A percentile compares a stretch with the other conserved stretches of the same genome.
Conservation (phyloP, 2,888 invertebrate species). For the Adela reaumurella region DNA sequence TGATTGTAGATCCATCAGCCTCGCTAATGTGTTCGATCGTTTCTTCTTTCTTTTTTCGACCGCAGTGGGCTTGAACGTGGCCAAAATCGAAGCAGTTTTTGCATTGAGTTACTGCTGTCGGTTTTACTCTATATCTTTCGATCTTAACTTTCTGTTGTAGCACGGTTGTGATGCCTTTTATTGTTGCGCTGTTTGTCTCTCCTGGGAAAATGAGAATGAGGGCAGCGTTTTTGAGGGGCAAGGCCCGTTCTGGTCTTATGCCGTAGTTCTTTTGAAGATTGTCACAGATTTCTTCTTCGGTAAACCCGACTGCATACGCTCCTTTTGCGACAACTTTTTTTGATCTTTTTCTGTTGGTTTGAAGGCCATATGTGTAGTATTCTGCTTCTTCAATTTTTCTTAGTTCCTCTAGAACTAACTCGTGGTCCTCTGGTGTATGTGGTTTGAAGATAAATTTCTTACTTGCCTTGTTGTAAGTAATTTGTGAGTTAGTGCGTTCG, state of each 20-base stretch:
- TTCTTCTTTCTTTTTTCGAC: background rate
- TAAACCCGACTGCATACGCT: background rate
- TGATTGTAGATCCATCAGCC: background rate
- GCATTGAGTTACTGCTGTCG: background rate
- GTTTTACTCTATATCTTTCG: background rate
- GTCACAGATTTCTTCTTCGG: background rate
- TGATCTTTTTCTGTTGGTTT: background rate
- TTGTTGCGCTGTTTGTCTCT: background rate
- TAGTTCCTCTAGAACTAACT: background rate
- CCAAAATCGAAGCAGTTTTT: constrained; percentile 1
- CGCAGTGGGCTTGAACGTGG: background rate
- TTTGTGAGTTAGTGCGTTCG: too few relatives aligned
- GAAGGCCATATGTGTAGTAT: background rate
- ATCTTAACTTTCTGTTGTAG: background rate
- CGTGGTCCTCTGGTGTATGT: too few relatives aligned
- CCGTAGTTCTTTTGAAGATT: background rate
- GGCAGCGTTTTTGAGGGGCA: background rate
- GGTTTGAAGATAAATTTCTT: too few relatives aligned
- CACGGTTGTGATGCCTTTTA: constrained; percentile 1
- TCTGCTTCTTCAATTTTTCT: background rate
- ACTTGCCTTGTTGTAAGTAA: too few relatives aligned
- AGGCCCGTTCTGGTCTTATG: background rate
- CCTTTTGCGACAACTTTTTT: background rate
- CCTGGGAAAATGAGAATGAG: background rate
- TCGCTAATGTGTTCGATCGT: too few relatives aligned